Base-by-base conservation (phyloP, 2,113 vertebrate genomes). In the Eretmochelys imbricata region DNA sequence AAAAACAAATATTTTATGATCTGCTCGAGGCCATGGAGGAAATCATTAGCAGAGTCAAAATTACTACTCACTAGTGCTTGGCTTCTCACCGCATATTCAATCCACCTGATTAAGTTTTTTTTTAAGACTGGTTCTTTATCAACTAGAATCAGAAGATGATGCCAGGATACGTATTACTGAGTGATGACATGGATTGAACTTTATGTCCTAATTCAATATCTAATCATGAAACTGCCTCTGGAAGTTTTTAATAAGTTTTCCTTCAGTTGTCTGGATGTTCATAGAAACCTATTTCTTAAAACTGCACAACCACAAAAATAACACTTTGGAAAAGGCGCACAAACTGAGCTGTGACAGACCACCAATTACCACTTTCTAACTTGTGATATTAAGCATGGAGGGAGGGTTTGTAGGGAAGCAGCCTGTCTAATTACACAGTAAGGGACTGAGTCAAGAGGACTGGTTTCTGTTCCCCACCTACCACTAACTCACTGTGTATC, bases 251-350 rank as follows among this genome's bases (percentile, higher is more conserved):
- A 7, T 19, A 72, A 38, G 17, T 72, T 72, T 72, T 38, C 65
- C 19, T 72, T 72, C 89, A 91, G 62, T 95, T 65, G 55, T 89
- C 93, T 92, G 81, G 46, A 72, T 92, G 35, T 10, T 88, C 80
- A 79, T 95, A 89, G 54, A 86, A 89, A n/a, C 35, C 65, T 72
- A 20, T 38, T 65, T 93, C 82, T 14, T 92, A 48, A 90, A 95
- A 79, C 93, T 82, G 89, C 80, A 84, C 0, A 84, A n/a, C 2
- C 65, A 72, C 54, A 93, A 85, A 55, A 87, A 14, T 8, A 94
- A 80, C 50, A 35, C 50, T 78, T 91, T 72, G 72, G 91, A 48
- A 87, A 87, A 72, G 16, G 90, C 91, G 83, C 48, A 79, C 87
- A 87, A 59, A 25, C 81, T 75, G 35, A 48, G 38, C 50, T 57